Base-by-base conservation (phyloP, 2,888 invertebrate species). In the Macroteleia sp. region DNA sequence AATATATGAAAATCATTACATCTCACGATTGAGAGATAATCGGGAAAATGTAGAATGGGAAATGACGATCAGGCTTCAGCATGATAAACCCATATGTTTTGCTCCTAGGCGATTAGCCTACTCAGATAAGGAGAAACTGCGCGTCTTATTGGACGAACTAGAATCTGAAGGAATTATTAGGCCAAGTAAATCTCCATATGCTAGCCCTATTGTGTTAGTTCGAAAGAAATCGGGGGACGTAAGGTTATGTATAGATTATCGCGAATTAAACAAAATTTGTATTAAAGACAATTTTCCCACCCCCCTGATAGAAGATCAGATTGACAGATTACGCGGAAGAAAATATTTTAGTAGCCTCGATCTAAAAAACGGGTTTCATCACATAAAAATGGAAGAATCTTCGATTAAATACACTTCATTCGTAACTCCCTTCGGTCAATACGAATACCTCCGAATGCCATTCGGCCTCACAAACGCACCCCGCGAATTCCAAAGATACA, bases 301-400 rank as follows among this genome's bases (percentile, higher is more conserved):
- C 8, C 52, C 52, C 6, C 16, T 52, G 4, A 34, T 52, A 5
- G 52, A 52, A 3, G 52, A 52, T 12, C n/a, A 52, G 9, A 4
- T 52, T 3, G 52, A 52, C 8, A 17, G 34, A 19, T 9, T 52
- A 9, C 34, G 20, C 12, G 52, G 20, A 3, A 52, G 34, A 12
- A 19, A 6, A 8, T 34, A 52, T 20, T 52, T 52, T 34, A 9
- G 20, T 0, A 52, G 34, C 3, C 32, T 52, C 0, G 52, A 52
- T 22, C 19, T 52, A 12, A 8, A 10, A 4, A 32, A 64, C 14
- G 57, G 73, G 2, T 73, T 50, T 20, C 39, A 42, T 22, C 52
- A 73, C 30, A 17, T 57, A 0, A 64, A 64, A 52, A n/a, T n/a
- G n/a, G n/a, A n/a, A n/a, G 57, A 73, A 9, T 14, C 16, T 3